phyloP scores from a whole-genome alignment of 2,113 vertebrate genomes.

The Daphoenositta chrysoptera region DNA sequence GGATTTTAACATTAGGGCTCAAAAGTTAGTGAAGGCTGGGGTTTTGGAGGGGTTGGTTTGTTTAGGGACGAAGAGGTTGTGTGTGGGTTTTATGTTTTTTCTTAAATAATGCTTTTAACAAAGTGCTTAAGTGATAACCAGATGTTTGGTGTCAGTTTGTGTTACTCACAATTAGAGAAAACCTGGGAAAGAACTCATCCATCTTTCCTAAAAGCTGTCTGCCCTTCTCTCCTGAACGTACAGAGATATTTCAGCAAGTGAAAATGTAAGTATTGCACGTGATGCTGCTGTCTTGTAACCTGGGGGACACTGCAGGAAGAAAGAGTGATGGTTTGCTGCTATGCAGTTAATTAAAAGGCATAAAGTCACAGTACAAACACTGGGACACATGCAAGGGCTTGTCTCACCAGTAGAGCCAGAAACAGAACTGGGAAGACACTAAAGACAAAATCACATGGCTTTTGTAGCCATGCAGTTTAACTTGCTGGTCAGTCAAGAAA shows the following conservation, averaged over 20 bases:
- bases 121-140: neutral
- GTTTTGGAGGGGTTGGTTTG: accelerated
- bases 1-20: neutral
- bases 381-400: neutral
- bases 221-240: neutral
- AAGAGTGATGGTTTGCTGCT: neutral
- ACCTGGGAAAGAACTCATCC: neutral
- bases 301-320: neutral
- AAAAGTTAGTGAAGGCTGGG: neutral
- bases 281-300: neutral
- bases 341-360: neutral
- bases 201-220: neutral
- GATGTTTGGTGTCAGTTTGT: neutral
- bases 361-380: neutral
- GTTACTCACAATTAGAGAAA: neutral
- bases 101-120: neutral
- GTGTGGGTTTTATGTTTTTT: accelerated
- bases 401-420: neutral
- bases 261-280: accelerated
- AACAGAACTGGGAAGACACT: neutral
- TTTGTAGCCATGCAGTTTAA: neutral
- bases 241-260: neutral
- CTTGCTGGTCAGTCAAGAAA: neutral
- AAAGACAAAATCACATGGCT: neutral
- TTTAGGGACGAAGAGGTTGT: neutral